Base-by-base conservation (phyloP, 2,888 invertebrate species). In the Sabatieria punctata region DNA sequence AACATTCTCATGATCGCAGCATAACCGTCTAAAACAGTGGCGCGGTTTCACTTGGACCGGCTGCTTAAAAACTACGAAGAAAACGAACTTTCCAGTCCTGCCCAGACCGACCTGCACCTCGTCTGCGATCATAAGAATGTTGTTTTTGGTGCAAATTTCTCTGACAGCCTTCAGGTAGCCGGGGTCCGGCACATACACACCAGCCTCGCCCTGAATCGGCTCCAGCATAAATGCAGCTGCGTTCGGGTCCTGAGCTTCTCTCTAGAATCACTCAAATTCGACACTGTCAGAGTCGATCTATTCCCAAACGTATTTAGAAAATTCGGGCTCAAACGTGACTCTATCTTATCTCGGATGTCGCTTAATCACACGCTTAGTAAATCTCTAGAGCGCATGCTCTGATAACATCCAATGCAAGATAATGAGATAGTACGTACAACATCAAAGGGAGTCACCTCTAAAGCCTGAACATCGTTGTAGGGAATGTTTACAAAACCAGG, bases 141-240 rank as follows among this genome's bases (percentile, higher is more conserved):
- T 86, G 70, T 88, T 72, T 61, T 82, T 80, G 41, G 79, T 79
- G 69, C 91, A 93, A 6, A 93, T 72, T 41, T 82, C 79, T 18
- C 89, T 73, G 1, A 89, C 81, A 51, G 76, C 75, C 50, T 59
- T 74, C 55, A 93, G 71, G 64, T 91, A 93, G 0, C 88, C 89
- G 0, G 75, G 74, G 59, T 78, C 73, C 0, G 91, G 91, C 0
- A 93, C 82, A 1, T 85, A 76, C 2, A 88, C 86, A 2, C 91
- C 93, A 2, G 89, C 91, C 69, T 93, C 93, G 1, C 91, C 93
- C 69, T 93, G 93, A 54, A 93, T 88, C 1, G 93, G 91, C 66
- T 93, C 93, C 45, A 89, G 83, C 89, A 93, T 91, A 63, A 85
- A 93, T 0, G 86, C 91, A 52, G 84, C 84, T 1, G 85, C 82